These are phyloP conservation scores for Theristicus caerulescens DNA, from an alignment of 2,113 vertebrate genomes.

Conservation along the genomic window DNA sequence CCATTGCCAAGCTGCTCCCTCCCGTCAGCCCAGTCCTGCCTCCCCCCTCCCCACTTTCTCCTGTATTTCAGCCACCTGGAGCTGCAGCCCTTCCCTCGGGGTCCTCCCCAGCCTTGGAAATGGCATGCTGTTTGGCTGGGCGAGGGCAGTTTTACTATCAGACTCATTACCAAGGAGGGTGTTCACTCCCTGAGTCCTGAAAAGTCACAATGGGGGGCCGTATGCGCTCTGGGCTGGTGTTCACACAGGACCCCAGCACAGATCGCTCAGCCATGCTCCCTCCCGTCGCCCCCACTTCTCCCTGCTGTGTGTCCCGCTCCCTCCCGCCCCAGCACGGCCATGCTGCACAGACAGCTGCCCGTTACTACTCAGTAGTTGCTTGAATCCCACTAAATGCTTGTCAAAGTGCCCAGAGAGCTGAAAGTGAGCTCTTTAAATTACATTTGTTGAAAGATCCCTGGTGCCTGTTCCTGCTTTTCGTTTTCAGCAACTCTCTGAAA, in stretches of 20 bases:
- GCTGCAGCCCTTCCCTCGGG: background rate
- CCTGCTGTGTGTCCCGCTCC: background rate
- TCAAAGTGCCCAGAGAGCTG: conserved; percentile 57
- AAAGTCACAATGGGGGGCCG: background rate
- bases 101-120: conserved; percentile 14
- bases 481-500: conserved; percentile 67
- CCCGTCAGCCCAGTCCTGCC: background rate
- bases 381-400: conserved; percentile 65
- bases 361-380: conserved; percentile 47
- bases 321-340: background rate
- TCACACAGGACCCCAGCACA: background rate
- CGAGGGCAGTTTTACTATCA: background rate
- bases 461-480: conserved; percentile 62
- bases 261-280: background rate
- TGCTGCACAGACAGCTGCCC: conserved; percentile 41
- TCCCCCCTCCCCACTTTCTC: background rate
- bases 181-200: background rate
- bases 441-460: conserved; percentile 70
- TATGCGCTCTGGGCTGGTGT: background rate
- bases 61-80: conserved; percentile 33
- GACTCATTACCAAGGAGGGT: background rate
- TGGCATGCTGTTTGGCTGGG: background rate
- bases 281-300: background rate
- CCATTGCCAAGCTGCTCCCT: background rate
- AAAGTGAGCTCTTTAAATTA: conserved; percentile 71